Conservation (phyloP, 30 jellyfish, hydroid and myxozoan genomes). For the Aurelia aurita region DNA sequence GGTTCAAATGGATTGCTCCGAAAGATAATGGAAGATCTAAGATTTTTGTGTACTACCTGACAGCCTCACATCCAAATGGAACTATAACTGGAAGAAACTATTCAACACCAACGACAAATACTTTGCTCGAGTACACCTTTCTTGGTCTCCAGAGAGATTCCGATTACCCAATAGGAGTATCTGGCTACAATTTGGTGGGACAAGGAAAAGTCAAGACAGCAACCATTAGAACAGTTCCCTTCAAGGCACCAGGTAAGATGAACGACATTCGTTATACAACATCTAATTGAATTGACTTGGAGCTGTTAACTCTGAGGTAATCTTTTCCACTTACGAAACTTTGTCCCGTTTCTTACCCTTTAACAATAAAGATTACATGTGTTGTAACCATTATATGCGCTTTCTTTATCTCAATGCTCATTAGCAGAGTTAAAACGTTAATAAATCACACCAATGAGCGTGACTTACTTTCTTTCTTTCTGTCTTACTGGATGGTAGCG, state of each 20-base stretch:
- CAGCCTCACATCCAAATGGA: neutral
- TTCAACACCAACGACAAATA: neutral
- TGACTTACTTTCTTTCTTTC: no score
- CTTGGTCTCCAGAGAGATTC: neutral
- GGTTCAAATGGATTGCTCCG: neutral
- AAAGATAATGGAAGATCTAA: neutral
- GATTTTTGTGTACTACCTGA: neutral
- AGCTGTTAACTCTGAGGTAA: no score
- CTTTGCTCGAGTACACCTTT: neutral
- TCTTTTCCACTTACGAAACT: no score
- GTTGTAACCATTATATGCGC: no score
- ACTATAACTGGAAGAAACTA: neutral
- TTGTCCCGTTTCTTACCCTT: no score
- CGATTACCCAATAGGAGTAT: neutral
- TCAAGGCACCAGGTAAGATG: neutral
- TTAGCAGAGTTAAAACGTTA: no score
- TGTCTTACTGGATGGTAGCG: no score
- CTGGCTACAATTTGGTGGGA: neutral
- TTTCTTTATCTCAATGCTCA: no score
- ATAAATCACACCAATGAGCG: no score
- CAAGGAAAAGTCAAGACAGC: neutral
- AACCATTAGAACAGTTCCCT: neutral
- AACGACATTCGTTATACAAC: no score
- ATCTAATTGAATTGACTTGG: no score
- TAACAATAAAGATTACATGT: no score